Conservation (phyloP, 2,113 vertebrate genomes). For the Hypomesus transpacificus region DNA sequence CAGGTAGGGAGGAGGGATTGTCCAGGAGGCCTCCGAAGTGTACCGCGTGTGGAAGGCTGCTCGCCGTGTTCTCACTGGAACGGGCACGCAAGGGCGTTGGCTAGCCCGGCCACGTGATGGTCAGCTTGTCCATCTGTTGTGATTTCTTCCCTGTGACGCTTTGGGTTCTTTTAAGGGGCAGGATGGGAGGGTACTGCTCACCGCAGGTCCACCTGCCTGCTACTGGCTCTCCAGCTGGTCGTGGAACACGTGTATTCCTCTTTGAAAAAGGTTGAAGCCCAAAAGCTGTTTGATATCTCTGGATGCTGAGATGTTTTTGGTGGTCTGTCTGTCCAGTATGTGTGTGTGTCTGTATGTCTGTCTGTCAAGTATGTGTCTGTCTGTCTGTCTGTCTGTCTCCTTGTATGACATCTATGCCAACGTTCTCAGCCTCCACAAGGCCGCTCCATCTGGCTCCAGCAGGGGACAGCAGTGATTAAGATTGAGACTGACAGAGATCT, state of each 20-base stretch:
- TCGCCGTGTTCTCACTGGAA: no score
- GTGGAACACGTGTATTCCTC: neutral
- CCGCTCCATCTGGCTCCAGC: no score
- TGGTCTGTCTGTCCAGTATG: neutral
- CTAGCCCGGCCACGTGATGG: no score
- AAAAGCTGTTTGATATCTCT: neutral
- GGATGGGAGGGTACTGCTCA: no score
- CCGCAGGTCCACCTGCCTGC: no score
- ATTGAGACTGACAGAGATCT: no score
- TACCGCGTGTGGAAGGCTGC: neutral
- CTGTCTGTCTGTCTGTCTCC: neutral
- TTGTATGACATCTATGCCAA: neutral
- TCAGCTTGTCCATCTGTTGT: no score
- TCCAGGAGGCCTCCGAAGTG: neutral
- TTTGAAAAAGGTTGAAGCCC: neutral
- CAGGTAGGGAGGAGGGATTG: slow-evolving; percentile 72
- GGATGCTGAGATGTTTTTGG: neutral
- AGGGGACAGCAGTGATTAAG: no score
- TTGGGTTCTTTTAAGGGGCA: no score
- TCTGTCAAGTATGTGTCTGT: neutral
- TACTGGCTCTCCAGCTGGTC: no score
- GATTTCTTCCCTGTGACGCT: no score
- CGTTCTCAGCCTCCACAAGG: neutral
- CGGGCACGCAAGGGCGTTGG: no score
- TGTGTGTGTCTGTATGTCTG: neutral